Base-by-base conservation (phyloP, 2,888 invertebrate species). In the Aleiodes alternator region DNA sequence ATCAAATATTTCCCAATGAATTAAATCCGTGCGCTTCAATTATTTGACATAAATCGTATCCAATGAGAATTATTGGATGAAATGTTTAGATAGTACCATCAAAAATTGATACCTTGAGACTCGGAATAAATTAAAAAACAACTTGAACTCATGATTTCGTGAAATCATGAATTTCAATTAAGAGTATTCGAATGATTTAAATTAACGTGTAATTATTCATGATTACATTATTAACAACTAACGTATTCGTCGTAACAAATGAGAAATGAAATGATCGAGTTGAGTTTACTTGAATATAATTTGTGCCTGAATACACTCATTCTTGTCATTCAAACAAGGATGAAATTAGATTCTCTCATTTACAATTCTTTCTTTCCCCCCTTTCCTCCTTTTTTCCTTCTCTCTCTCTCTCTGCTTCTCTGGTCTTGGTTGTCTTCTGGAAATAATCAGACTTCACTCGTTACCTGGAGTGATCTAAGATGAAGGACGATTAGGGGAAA, bases 381-480 rank as follows among this genome's bases (percentile, higher is more conserved):
- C 0, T 38, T 12, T n/a, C 57, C 9, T n/a, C 23, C 8, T n/a
- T 12, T 50, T 11, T 50, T n/a, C 2, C n/a, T 23, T 23, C 23
- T 23, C 23, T 23, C n/a, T 57, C 12, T 29, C n/a, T 29, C 11
- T 29, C 34, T 57, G 57, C 5, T 11, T 29, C 38, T 50, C 64
- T n/a, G 50, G 50, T 72, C 50, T 23, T 38, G 34, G 57, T 57
- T 57, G 53, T 72, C 64, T 66, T n/a, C n/a, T 23, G 48, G 56
- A n/a, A 66, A 66, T 66, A 56, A 59, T 72, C 51, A 59, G 23
- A 4, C 55, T 23, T 53, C 38, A 69, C 69, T 73, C 51, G 69
- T 69, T 73, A 69, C 73, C 73, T 61, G 38, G 61, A 43, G 69
- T 69, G 69, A 69, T 29, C 73, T 38, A 23, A 23, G 68, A 56